Conservation (phyloP, 2,797 vertebrate genomes). For the Melanotaenia pygmaea region DNA sequence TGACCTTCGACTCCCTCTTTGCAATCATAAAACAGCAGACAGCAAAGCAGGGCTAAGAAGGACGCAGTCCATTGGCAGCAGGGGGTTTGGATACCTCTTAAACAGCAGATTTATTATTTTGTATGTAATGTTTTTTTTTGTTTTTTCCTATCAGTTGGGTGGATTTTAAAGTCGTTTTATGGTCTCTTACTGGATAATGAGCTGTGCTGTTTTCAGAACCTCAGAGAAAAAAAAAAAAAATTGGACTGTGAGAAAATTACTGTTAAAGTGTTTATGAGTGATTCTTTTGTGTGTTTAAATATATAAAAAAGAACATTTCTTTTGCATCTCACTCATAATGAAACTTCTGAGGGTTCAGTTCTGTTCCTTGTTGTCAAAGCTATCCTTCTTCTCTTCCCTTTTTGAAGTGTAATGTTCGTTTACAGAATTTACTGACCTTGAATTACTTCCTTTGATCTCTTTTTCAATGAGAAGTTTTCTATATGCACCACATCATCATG, state of each 20-base stretch:
- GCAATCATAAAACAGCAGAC: slow-evolving; percentile 55
- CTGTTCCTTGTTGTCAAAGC: not conserved
- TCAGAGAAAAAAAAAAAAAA: slow-evolving; percentile 7
- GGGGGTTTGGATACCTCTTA: slow-evolving; percentile 46
- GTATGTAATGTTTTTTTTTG: slow-evolving; percentile 11
- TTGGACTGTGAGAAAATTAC: slow-evolving; percentile 22
- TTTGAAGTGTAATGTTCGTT: not conserved
- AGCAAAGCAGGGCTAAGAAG: slow-evolving; percentile 36
- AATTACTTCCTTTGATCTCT: no score
- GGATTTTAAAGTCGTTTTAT: slow-evolving; percentile 29
- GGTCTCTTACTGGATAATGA: slow-evolving; percentile 15
- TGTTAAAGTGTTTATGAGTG: slow-evolving; percentile 1
- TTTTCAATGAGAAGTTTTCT: no score
- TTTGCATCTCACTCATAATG: slow-evolving; percentile 11
- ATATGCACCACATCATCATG: no score
- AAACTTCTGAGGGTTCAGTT: not conserved
- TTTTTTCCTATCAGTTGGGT: slow-evolving; percentile 26
- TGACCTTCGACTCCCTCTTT: slow-evolving; percentile 60
- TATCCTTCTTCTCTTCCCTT: not conserved
- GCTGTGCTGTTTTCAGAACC: slow-evolving; percentile 5
- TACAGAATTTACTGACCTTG: no score
- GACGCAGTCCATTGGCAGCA: slow-evolving; percentile 44
- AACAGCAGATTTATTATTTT: slow-evolving; percentile 44
- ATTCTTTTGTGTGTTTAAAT: slow-evolving; percentile 15
- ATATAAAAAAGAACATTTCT: not conserved